Base-by-base conservation (phyloP, 2,797 vertebrate species). In the Coendou prehensilis region DNA sequence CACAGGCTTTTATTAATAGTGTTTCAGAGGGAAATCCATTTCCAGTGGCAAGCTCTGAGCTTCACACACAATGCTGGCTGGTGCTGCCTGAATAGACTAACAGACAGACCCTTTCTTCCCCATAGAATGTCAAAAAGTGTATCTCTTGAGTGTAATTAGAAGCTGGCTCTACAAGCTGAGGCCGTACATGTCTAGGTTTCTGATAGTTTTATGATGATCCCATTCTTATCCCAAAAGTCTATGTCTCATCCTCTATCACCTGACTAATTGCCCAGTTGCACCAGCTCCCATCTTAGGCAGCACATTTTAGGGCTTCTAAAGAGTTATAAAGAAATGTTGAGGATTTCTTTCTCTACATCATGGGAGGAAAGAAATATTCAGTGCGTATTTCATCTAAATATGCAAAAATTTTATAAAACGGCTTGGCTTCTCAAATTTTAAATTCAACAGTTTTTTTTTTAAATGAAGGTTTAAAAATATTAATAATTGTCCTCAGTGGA, bases 1-100 rank as follows among this genome's bases (percentile, higher is more conserved):
- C 75, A 71, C 5, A 82, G 28, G 52, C 33, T 76, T 91, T 52
- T 93, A 94, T 76, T 84, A 92, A 91, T 84, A 30, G 64, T 89
- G 7, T 71, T 67, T 80, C 54, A 73, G 76, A 81, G 76, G 33
- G 37, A 41, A 83, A 78, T 87, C 52, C 71, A 17, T 87, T 80
- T 93, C 63, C 9, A 9, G 6, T 41, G 56, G 28, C 9, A 57
- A 88, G n/a, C 47, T 81, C 78, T 14, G 54, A 73, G 33, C 28
- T 52, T 45, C 76, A 41, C 47, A 86, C 47, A 87, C 69, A 80
- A 41, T n/a, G 71, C 57, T 52, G n/a, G 41, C 26, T 30, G 92
- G 93, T 84, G 63, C 81, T 84, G 50, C 54, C 28, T 28, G 37
- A 57, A 45, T 33, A 57, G 0, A 23, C 54, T 67, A 88, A 78